Evolutionary conservation across 1,140 invertebrate genomes (phyloP), one percentile per base, ranked within the genome.

Genomic region (Drosophila takahashii): DNA sequence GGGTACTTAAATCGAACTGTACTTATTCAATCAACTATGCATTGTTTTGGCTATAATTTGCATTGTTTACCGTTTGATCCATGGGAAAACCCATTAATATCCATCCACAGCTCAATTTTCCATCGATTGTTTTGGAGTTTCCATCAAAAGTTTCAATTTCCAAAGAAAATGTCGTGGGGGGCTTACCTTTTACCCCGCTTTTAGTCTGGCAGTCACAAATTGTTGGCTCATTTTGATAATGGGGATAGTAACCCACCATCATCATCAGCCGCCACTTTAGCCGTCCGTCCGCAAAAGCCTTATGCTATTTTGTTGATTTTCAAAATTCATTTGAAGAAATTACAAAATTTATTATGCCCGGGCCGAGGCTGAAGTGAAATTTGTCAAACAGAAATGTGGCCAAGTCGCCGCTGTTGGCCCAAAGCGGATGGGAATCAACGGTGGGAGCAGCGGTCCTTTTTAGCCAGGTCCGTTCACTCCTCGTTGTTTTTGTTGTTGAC

Each of bases 271-370:
- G 8, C 26, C 15, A 13, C 32, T 11, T 6, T 13, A n/a, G n/a
- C 22, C 22, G 22, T 2, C 27, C 27, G 36, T 37, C 59, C 13
- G n/a, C 18, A 27, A 36, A 44, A 60, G 32, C 27, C 3, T 1
- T 27, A 15, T 44, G 41, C 52, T 72, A 39, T 74, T 84, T 72
- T 77, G 66, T 65, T 72, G 53, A 79, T 77, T 80, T 84, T 76
- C 77, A 75, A 72, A 87, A 86, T 87, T 86, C 75, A 86, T 86
- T 87, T 83, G 66, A 65, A 78, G 81, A 87, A 87, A 87, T 79
- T 81, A 78, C 69, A 71, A 75, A 81, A 86, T 86, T 87, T 86
- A 87, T 87, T 86, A 86, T 86, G 79, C 79, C 34, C 34, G 13
- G 39, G 56, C 60, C 67, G 16, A 32, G 69, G 85, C 85, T 80